Conservation (phyloP, 2,797 vertebrate genomes). For the Liasis olivaceus region DNA sequence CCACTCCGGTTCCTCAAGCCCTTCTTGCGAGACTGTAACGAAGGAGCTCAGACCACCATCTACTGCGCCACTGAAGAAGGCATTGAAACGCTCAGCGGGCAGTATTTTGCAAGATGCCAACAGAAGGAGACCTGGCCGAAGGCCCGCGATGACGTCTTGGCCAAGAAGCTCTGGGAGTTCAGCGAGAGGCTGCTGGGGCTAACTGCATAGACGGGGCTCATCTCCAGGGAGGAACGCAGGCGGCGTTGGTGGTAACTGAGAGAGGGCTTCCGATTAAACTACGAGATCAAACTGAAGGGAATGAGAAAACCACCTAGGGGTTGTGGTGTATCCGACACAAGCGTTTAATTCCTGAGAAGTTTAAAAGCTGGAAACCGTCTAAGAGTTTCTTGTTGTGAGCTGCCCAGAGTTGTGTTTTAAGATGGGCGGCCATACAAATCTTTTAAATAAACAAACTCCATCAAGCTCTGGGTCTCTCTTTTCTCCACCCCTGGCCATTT, state of each 20-base stretch:
- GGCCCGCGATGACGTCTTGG: slow-evolving; percentile 82
- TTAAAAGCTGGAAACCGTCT: not conserved
- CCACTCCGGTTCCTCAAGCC: slow-evolving; percentile 75
- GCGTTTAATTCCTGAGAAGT: not conserved
- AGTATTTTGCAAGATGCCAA: slow-evolving; percentile 83
- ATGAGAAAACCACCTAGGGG: too few relatives aligned
- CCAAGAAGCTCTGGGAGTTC: slow-evolving; percentile 87
- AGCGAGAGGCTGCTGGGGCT: slow-evolving; percentile 83
- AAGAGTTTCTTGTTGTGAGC: not conserved
- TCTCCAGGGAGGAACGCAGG: not conserved
- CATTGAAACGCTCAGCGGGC: slow-evolving; percentile 86
- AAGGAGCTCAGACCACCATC: slow-evolving; percentile 83
- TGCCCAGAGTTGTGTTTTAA: not conserved
- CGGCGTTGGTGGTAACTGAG: fast-evolving
- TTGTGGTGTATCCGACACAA: not conserved
- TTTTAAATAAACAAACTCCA: not conserved
- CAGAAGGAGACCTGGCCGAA: slow-evolving; percentile 72
- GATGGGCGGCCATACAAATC: not conserved
- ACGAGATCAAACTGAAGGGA: not conserved
- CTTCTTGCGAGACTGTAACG: slow-evolving; percentile 74
- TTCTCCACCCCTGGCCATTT: not conserved
- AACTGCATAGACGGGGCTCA: not conserved
- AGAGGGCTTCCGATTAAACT: not conserved
- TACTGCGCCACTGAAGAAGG: slow-evolving; percentile 85
- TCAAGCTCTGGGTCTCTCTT: not conserved